phyloP scores from a whole-genome alignment of 53 echinoderm and acorn worm species.

The Apostichopus leukothele region DNA sequence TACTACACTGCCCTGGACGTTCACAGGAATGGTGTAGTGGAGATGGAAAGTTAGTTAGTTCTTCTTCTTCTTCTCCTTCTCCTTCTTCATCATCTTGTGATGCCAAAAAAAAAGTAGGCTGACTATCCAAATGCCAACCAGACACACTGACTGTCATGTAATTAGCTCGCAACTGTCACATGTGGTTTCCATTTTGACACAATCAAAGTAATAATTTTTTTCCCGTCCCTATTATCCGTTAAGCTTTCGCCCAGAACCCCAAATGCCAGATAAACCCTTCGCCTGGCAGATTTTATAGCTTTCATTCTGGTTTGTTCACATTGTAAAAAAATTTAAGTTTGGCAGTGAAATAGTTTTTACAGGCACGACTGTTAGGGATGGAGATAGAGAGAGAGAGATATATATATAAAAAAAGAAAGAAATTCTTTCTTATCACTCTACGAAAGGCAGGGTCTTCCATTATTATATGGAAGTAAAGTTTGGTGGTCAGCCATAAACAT shows the following conservation, averaged over 20 bases:
- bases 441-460: conserved; percentile 15
- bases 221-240: conserved; percentile 38
- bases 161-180: conserved; percentile 52
- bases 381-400: too few species aligned
- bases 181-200: conserved; percentile 51
- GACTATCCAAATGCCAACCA: conserved; percentile 32
- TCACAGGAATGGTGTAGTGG: neutral
- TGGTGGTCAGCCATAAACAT: conserved; percentile 43
- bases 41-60: conserved; percentile 1
- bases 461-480: conserved; percentile 39
- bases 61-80: neutral
- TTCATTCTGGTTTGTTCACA: conserved; percentile 47
- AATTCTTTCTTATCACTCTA: conserved; percentile 30
- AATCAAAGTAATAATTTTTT: conserved; percentile 49
- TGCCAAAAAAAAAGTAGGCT: conserved; percentile 11
- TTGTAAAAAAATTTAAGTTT: conserved; percentile 50
- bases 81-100: neutral
- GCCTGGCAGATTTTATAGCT: conserved; percentile 41
- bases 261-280: conserved; percentile 50
- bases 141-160: conserved; percentile 44
- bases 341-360: conserved; percentile 46
- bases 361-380: conserved; percentile 29
- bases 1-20: conserved; percentile 23
- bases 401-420: neutral
- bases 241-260: conserved; percentile 51